Conservation (phyloP, 2,888 invertebrate species). For the Oxyscelio sp. region DNA sequence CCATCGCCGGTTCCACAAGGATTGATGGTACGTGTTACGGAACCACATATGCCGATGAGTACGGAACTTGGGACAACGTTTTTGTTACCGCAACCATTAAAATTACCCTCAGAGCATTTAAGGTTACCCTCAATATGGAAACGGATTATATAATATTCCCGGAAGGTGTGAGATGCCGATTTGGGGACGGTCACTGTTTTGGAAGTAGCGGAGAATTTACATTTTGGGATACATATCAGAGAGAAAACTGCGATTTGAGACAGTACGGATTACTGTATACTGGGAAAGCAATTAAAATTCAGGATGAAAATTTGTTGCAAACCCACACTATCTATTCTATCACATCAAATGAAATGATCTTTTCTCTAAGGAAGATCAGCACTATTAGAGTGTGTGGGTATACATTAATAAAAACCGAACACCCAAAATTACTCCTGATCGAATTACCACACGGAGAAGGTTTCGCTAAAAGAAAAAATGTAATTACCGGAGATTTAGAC, state of each 20-base stretch:
- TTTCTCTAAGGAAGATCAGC: constrained; percentile 28
- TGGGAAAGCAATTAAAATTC: constrained; percentile 53
- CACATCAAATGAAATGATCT: no score
- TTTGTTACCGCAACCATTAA: background rate
- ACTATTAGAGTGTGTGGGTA: background rate
- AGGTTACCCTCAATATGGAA: background rate
- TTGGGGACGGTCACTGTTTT: background rate
- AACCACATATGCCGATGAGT: background rate
- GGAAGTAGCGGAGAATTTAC: background rate
- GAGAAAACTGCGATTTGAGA: constrained; percentile 35
- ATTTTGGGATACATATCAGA: background rate
- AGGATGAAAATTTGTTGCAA: no score
- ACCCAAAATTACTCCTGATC: constrained; percentile 4
- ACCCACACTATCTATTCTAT: no score
- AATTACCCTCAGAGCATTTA: background rate
- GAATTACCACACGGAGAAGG: background rate
- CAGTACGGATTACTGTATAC: constrained; percentile 67
- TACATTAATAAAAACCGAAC: background rate
- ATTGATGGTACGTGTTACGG: background rate
- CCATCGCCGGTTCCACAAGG: no score
- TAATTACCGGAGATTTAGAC: background rate
- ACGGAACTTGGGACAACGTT: background rate
- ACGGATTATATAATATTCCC: background rate
- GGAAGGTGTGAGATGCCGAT: constrained; percentile 15
- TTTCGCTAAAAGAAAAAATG: background rate